Evolutionary conservation across 2,797 vertebrate species (phyloP), one percentile per base, ranked within the genome.

Genomic region (Hyperoplus lanceolatus): DNA sequence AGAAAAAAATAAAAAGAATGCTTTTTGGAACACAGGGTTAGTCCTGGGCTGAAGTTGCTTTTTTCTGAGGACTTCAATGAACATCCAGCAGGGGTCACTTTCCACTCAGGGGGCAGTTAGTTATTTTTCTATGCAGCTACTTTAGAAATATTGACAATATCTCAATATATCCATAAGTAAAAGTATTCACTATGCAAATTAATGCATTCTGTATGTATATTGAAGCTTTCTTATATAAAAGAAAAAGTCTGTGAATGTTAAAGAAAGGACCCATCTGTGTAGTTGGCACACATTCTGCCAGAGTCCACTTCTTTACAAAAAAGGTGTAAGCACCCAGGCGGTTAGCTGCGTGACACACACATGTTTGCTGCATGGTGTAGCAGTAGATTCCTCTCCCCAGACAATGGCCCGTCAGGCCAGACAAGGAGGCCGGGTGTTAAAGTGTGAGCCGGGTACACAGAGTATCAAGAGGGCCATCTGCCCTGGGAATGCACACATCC

Each of bases 391-490:
- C 81, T 87, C 83, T 92, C 89, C 90, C 83, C 77, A 88, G 87
- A 92, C 91, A 89, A 87, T 79, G 85, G 87, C 87, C 91, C 87
- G 69, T 92, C 93, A 94, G 89, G 80, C 87, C 88, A 92, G 92
- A 92, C 91, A 91, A 92, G 89, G 81, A 71, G 89, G 78, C 84
- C 51, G 87, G 85, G 90, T 93, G 90, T 90, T 92, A 92, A 92
- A 93, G 87, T 90, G 88, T 87, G 90, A 92, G 89, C 77, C 45
- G 72, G 91, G 86, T 90, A 92, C 92, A 95, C 78, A 58, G 67
- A 87, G 86, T 82, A 94, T 89, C 93, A 95, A 92, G 90, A 86
- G 75, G 84, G 89, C 91, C 94, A 94, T 94, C 94, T 95, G 92
- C 91, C 92, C 89, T 87, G 87, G 91, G 91, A 93, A 92, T 84